Conservation (phyloP, 2,888 invertebrate species). For the Oeneis ivallda region DNA sequence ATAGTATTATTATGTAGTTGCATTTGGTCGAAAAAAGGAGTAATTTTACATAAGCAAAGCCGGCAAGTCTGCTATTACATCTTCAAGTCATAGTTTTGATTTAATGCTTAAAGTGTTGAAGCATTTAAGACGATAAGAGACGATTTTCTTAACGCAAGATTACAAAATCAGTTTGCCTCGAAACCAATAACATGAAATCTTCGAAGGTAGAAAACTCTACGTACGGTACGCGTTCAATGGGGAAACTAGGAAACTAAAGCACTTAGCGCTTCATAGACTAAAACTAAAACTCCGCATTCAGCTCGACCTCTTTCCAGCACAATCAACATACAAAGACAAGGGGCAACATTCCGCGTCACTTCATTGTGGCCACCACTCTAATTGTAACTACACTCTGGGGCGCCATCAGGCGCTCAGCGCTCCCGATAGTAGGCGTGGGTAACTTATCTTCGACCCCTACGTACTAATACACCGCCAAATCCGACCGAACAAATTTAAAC, state of each 20-base stretch:
- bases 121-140: too few relatives aligned
- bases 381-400: slow-evolving; percentile 82
- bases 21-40: too few relatives aligned
- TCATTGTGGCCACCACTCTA: slow-evolving; percentile 81
- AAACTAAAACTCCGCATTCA: slow-evolving; percentile 41
- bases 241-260: slow-evolving; percentile 8
- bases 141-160: too few relatives aligned
- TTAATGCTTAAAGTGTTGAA: too few relatives aligned
- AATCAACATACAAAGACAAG: slow-evolving; percentile 81
- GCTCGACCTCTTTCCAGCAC: slow-evolving; percentile 63
- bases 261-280: slow-evolving; percentile 12
- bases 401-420: slow-evolving; percentile 80
- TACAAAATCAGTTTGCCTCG: too few relatives aligned
- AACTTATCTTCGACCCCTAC: slow-evolving; percentile 82
- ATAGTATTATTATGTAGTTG: too few relatives aligned
- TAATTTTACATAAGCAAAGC: too few relatives aligned
- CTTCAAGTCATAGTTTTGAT: too few relatives aligned
- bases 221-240: not conserved
- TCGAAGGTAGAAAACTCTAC: not conserved
- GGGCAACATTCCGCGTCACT: slow-evolving; percentile 79
- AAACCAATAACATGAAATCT: not conserved
- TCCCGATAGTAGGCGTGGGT: slow-evolving; percentile 78
- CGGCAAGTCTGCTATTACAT: too few relatives aligned
- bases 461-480: slow-evolving; percentile 65
- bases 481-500: slow-evolving; percentile 48